Base-by-base conservation (phyloP, 1,140 invertebrate species). In the Drosophila micromelanica region DNA sequence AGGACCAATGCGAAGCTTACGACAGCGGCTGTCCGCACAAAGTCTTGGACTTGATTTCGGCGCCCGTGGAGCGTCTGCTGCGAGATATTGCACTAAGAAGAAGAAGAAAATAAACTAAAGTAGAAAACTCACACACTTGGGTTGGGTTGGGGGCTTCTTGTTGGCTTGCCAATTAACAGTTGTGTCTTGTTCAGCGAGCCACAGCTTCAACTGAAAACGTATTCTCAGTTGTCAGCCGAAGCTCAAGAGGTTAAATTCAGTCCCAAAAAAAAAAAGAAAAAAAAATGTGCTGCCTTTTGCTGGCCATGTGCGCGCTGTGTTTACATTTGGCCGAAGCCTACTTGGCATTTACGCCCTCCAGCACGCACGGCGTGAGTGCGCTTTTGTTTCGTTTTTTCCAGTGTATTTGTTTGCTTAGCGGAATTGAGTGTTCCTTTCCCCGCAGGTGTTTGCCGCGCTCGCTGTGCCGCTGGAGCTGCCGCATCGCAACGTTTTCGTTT, bases 391-490 rank as follows among this genome's bases (percentile, higher is more conserved):
- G 1, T 20, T 3, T 23, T 23, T 9, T 11, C 2, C 4, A 8
- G 11, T 6, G n/a, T 7, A 27, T 13, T 15, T 9, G 13, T 11
- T 40, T 9, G 23, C 7, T 42, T 5, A 27, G 2, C 12, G 9
- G 3, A 1, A 11, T 49, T 9, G 8, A 2, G 6, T 51, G 60
- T 40, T 6, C 13, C n/a, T 23, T n/a, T n/a, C n/a, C 23, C 32
- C 7, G 20, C 9, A 91, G 90, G 71, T 95, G 52, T 96, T 96
- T 91, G 78, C 95, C 17, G 95, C 96, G 0, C 91, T 96, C 37
- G 95, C 95, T 0, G 93, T 96, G 23, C 96, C 96, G 0, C 82
- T 96, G n/a, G 95, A 95, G 79, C 93, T 96, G 40, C 95, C 95
- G 1, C 93, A 94, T 76, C 95, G 94, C 73, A 95, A 95, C 74